Conservation (phyloP, 2,797 vertebrate genomes). For the Artibeus lituratus region DNA sequence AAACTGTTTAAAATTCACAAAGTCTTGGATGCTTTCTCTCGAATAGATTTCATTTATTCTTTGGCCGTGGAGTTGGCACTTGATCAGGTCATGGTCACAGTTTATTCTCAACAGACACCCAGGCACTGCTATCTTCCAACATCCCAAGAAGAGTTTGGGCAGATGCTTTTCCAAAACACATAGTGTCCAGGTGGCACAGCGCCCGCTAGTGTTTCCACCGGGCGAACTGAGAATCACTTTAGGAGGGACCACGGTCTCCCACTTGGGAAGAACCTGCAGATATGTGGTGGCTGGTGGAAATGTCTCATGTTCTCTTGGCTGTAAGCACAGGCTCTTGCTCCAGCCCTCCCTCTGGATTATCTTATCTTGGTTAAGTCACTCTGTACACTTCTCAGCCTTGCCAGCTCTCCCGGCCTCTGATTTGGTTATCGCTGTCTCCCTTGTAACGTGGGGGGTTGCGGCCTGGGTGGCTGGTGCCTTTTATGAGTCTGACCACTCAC, state of each 20-base stretch:
- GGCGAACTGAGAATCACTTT: not conserved
- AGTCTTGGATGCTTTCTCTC: conserved; percentile 14
- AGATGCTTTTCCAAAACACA: not conserved
- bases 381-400: not conserved
- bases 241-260: not conserved
- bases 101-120: not conserved
- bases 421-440: not conserved
- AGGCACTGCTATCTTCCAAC: not conserved
- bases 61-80: not conserved
- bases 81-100: not conserved
- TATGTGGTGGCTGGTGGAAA: not conserved
- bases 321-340: not conserved
- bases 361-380: not conserved
- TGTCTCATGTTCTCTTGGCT: not conserved
- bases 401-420: not conserved
- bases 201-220: fast-evolving
- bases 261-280: not conserved
- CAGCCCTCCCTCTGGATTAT: not conserved
- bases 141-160: not conserved
- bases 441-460: not conserved
- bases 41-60: not conserved
- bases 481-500: not conserved
- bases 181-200: not conserved
- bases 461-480: not conserved
- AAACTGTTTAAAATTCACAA: conserved; percentile 52